These are phyloP conservation scores for Sebastes taczanowskii DNA, from an alignment of 2,797 vertebrate species.

Conservation along the genomic window DNA sequence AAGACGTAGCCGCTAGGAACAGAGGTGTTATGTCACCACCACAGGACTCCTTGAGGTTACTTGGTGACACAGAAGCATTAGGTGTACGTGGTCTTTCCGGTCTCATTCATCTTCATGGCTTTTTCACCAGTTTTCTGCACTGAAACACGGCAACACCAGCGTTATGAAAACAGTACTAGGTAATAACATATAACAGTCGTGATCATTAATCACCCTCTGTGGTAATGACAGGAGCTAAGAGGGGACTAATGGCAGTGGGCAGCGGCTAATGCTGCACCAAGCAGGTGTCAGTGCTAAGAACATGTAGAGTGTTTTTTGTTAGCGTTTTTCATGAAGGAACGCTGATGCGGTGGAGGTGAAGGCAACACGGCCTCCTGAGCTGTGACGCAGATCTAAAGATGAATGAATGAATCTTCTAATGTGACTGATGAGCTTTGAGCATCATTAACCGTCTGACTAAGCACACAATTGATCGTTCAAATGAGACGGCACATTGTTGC, in stretches of 20 bases:
- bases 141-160: not conserved
- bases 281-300: constrained; percentile 38
- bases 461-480: not conserved
- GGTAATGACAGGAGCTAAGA: constrained; percentile 33
- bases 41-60: not conserved
- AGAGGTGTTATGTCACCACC: not conserved
- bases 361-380: not conserved
- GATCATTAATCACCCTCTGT: constrained; percentile 8
- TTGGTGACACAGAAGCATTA: constrained; percentile 14
- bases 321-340: constrained; percentile 10
- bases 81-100: not conserved
- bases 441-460: not conserved
- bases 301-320: constrained; percentile 65
- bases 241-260: constrained; percentile 48
- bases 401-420: not conserved
- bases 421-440: constrained; percentile 27
- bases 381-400: constrained; percentile 17
- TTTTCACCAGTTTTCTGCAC: constrained; percentile 1
- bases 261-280: constrained; percentile 8
- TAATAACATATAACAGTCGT: not conserved
- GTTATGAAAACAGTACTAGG: not conserved
- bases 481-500: not conserved
- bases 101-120: constrained; percentile 7
- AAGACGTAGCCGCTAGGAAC: not conserved
- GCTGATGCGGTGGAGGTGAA: too few species aligned